These are phyloP conservation scores for Hozukius guyotensis DNA, from an alignment of 2,797 vertebrate species.

Conservation along the genomic window DNA sequence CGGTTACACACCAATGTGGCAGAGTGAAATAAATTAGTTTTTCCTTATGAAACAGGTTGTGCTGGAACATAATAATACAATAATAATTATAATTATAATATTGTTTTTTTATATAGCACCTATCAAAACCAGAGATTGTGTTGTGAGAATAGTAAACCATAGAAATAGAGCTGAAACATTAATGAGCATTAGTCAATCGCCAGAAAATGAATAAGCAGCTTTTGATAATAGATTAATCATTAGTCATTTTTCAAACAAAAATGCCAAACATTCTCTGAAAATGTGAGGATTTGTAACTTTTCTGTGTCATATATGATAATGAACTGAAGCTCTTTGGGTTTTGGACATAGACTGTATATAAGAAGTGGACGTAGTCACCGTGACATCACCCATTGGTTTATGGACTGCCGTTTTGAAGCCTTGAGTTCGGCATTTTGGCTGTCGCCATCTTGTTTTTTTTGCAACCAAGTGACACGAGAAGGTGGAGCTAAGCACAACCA, in stretches of 20 bases:
- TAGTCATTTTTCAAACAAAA: neutral
- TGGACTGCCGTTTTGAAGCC: no score
- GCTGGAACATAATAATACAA: neutral
- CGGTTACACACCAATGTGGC: neutral
- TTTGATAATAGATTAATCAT: neutral
- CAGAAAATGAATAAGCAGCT: neutral
- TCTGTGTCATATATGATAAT: no score
- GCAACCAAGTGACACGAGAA: no score
- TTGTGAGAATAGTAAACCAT: neutral
- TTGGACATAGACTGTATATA: no score
- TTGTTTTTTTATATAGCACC: neutral
- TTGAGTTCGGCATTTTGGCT: no score
- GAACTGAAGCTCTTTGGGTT: no score
- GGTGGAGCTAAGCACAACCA: no score
- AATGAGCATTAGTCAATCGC: neutral
- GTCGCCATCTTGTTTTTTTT: fast-evolving
- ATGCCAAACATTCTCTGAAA: neutral
- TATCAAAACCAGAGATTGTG: neutral
- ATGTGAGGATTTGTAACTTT: neutral
- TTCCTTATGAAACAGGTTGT: neutral
- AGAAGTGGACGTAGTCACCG: no score
- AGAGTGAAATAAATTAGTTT: neutral
- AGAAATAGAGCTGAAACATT: neutral
- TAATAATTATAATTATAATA: neutral
- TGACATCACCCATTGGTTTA: no score